Base-by-base conservation (phyloP, 1,140 invertebrate species). In the Cherax destructor region DNA sequence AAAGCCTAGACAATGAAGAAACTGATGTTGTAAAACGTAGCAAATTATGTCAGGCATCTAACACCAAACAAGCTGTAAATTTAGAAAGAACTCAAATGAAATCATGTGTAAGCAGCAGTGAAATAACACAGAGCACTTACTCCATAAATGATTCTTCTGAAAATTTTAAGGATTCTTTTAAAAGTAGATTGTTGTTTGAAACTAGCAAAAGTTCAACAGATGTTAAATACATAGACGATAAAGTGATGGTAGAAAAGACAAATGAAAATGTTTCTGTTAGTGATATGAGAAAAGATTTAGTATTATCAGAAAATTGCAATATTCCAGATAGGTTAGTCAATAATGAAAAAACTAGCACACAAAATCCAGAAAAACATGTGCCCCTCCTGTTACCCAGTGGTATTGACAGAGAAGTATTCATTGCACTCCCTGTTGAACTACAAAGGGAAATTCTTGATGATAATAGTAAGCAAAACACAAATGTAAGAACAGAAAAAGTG, bases 291-390 rank as follows among this genome's bases (percentile, higher is more conserved):
- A 74, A 74, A 74, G 24, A 74, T 7, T 74, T 74, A 7, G 24
- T 30, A 24, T 69, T 18, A 18, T 30, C 69, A 24, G n/a, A 74
- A 11, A 69, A 21, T 69, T 16, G 21, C 18, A 69, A n/a, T 69
- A n/a, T 16, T 21, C 13, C 7, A 24, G 18, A 30, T 4, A 9
- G 3, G 24, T 7, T 3, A 21, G 69, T 74, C 1, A 24, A n/a
- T 74, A n/a, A 74, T 74, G 24, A 74, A 7, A 11, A 30, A 30
- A 30, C n/a, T 30, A 5, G 11, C 69, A 16, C 61, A 21, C 11
- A 88, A 95, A 96, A 87, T 95, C 95, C 94, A 94, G 92, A 80
- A 95, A 93, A 94, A 94, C 93, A 87, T 92, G 65, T 24, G 59
- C 91, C 86, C 86, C 92, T 88, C 18, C 80, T 47, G 50, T 86